These are phyloP conservation scores for Drosophila suboccidentalis DNA, from an alignment of 2,888 invertebrate genomes.

Conservation along the genomic window DNA sequence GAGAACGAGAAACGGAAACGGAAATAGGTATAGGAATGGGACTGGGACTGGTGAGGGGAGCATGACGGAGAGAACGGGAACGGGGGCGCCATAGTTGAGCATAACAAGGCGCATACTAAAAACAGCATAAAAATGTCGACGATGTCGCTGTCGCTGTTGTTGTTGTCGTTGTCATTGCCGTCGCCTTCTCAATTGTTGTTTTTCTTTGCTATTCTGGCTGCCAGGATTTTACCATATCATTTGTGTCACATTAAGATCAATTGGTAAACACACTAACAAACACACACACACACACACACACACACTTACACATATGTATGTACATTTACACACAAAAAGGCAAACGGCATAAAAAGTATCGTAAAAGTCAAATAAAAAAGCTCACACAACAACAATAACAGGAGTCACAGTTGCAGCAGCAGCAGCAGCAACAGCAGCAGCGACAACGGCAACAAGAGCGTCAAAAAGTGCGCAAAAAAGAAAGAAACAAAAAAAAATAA, in stretches of 20 bases:
- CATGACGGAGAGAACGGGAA: background rate
- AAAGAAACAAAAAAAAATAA: constrained; percentile 18
- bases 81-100: constrained; percentile 36
- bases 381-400: constrained; percentile 58
- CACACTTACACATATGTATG: constrained; percentile 3
- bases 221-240: constrained; percentile 82
- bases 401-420: constrained; percentile 37
- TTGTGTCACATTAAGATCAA: constrained; percentile 85
- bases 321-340: constrained; percentile 63
- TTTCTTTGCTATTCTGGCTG: constrained; percentile 60
- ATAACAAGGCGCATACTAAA: constrained; percentile 69
- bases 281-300: constrained; percentile 13
- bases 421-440: constrained; percentile 30
- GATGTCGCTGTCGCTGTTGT: constrained; percentile 34
- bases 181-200: constrained; percentile 63
- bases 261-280: constrained; percentile 78
- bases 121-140: constrained; percentile 75
- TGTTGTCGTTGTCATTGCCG: constrained; percentile 28
- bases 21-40: constrained; percentile 24
- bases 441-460: constrained; percentile 65
- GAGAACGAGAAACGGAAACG: constrained; percentile 17
- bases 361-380: constrained; percentile 74
- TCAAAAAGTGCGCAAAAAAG: constrained; percentile 73
- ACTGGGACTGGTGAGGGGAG: constrained; percentile 2
- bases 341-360: constrained; percentile 75